Conservation (phyloP, 2,888 invertebrate species). For the Lamellibrachia satsuma region DNA sequence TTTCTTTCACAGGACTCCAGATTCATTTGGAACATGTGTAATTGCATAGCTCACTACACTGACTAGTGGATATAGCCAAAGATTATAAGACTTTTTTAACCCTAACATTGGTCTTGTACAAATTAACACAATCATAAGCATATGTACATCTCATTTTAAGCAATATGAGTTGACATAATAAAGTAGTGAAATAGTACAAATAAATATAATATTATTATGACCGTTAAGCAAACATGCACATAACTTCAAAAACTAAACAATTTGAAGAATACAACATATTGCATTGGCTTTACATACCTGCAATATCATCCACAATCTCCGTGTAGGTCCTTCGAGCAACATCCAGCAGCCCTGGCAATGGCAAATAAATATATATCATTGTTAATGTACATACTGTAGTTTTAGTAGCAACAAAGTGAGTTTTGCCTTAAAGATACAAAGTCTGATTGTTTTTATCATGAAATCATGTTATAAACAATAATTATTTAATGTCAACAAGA, state of each 20-base stretch:
- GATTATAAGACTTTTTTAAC: too few relatives aligned
- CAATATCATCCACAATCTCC: conserved; percentile 84
- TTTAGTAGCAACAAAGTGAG: neutral
- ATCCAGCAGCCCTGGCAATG: conserved; percentile 71
- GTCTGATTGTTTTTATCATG: neutral
- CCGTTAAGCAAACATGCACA: too few relatives aligned
- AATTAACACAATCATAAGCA: too few relatives aligned
- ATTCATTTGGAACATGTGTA: too few relatives aligned
- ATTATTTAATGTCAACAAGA: too few relatives aligned
- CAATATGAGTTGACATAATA: neutral
- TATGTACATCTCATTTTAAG: too few relatives aligned
- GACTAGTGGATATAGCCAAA: too few relatives aligned
- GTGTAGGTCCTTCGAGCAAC: conserved; percentile 84
- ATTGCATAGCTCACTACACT: too few relatives aligned
- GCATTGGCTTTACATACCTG: conserved; percentile 65
- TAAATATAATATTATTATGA: too few relatives aligned
- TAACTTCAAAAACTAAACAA: neutral
- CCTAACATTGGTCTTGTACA: too few relatives aligned
- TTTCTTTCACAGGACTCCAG: too few relatives aligned
- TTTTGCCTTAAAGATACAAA: neutral
- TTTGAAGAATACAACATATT: neutral
- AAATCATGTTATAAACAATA: neutral
- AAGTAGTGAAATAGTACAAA: neutral
- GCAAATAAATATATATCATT: neutral
- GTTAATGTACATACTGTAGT: neutral